Percentiles rank a stretch among this genome's conserved stretches.
These are phyloP conservation scores for Gobio gobio DNA, from an alignment of 2,113 vertebrate genomes.

Conservation along the genomic window DNA sequence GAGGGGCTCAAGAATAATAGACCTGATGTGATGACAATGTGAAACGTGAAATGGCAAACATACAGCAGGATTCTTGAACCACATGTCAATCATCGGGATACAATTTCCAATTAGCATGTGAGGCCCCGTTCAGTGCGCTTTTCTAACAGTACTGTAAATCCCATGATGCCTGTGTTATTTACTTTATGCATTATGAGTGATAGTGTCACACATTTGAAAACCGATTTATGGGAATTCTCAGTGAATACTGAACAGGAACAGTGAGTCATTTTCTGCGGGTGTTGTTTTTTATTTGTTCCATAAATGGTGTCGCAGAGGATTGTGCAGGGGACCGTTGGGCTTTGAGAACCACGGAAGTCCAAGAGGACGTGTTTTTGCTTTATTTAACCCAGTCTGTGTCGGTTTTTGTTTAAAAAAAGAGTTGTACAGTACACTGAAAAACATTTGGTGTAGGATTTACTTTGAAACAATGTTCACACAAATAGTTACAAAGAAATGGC, in stretches of 20 bases:
- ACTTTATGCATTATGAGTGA: constrained; percentile 28
- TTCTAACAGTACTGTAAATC: constrained; percentile 20
- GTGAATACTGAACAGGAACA: constrained; percentile 16
- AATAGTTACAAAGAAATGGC: neutral
- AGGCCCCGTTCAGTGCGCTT: neutral
- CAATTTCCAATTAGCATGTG: constrained; percentile 33
- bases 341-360: neutral
- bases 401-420: neutral
- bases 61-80: constrained; percentile 15
- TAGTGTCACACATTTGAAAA: neutral
- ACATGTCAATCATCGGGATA: constrained; percentile 34
- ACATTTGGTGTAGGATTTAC: neutral
- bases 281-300: neutral
- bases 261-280: neutral
- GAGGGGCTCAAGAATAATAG: constrained; percentile 24
- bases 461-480: neutral
- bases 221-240: neutral
- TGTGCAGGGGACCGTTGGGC: neutral
- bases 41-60: constrained; percentile 43
- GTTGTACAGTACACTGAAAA: neutral
- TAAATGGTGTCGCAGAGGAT: constrained; percentile 1
- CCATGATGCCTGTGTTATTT: constrained; percentile 28
- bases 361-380: neutral
- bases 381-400: neutral
- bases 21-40: constrained; percentile 43